Percentiles rank a stretch among this genome's conserved stretches.
Evolutionary conservation across 2,888 invertebrate genomes (phyloP).

Genomic region (Alitta virens): DNA sequence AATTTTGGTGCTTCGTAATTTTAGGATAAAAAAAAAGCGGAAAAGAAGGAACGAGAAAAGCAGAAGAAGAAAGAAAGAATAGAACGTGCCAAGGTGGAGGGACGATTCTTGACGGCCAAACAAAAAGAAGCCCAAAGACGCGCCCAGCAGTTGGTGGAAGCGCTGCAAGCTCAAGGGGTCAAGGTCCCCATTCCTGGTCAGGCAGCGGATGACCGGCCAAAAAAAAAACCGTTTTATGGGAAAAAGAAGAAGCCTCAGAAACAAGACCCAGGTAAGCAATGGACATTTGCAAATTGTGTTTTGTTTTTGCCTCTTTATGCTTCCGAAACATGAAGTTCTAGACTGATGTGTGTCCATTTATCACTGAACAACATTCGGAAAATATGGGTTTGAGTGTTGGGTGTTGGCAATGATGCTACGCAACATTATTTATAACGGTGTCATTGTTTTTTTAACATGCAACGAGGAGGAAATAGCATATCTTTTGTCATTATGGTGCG

Average conservation of each 20-base stretch:
- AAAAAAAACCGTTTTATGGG: conserved; percentile 46
- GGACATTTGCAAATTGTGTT: no score
- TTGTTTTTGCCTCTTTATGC: no score
- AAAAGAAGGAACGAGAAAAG: conserved; percentile 83
- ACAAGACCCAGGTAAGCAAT: not conserved
- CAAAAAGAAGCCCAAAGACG: conserved; percentile 84
- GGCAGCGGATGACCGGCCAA: conserved; percentile 16
- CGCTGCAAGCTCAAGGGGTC: conserved; percentile 42
- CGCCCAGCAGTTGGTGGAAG: conserved; percentile 84
- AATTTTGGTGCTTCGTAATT: no score
- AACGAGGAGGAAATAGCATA: no score
- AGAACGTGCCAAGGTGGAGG: conserved; percentile 92
- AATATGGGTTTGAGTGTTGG: no score
- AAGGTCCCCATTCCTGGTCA: conserved; percentile 6
- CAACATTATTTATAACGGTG: no score
- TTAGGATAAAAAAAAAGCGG: conserved; percentile 77
- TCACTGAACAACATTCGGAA: no score
- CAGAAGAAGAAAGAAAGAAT: conserved; percentile 89
- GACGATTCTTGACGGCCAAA: conserved; percentile 87
- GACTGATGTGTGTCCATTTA: no score
- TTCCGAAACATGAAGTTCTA: no score
- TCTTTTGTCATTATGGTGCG: no score
- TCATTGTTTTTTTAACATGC: no score
- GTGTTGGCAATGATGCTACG: no score
- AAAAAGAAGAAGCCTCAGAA: conserved; percentile 32